Conservation (phyloP, 1,140 invertebrate genomes). For the Papilio helenus region DNA sequence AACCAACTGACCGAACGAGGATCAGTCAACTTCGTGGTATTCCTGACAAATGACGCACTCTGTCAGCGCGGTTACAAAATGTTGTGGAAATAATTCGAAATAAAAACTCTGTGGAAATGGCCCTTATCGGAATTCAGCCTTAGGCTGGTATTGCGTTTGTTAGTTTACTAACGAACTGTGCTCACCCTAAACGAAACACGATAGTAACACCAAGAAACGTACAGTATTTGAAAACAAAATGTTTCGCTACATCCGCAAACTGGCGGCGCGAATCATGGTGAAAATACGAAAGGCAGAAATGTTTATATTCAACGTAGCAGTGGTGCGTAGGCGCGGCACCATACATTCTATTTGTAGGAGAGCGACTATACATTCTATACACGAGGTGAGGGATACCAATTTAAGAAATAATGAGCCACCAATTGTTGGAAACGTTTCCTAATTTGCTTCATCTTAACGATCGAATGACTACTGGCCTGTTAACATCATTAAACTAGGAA, state of each 20-base stretch:
- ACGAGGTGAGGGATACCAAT: slow-evolving; percentile 60
- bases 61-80: slow-evolving; percentile 4
- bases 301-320: slow-evolving; percentile 57
- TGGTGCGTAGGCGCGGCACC: slow-evolving; percentile 52
- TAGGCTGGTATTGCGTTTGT: slow-evolving; percentile 29
- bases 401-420: neutral
- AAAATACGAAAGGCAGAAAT: slow-evolving; percentile 64
- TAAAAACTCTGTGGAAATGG: slow-evolving; percentile 44
- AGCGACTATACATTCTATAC: slow-evolving; percentile 64
- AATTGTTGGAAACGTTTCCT: slow-evolving; percentile 14
- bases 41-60: neutral
- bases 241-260: slow-evolving; percentile 59
- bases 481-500: slow-evolving; percentile 8
- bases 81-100: slow-evolving; percentile 39
- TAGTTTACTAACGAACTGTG: slow-evolving; percentile 18
- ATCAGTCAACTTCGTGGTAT: slow-evolving; percentile 44
- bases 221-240: slow-evolving; percentile 41
- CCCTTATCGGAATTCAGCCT: slow-evolving; percentile 47
- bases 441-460: slow-evolving; percentile 28
- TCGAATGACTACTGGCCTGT: slow-evolving; percentile 20
- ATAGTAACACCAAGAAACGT: slow-evolving; percentile 17
- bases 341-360: slow-evolving; percentile 61
- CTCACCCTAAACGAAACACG: neutral
- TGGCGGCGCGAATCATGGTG: slow-evolving; percentile 55
- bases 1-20: slow-evolving; percentile 34